These are phyloP conservation scores for Drosophila limbata DNA, from an alignment of 2,888 invertebrate species.

Conservation along the genomic window DNA sequence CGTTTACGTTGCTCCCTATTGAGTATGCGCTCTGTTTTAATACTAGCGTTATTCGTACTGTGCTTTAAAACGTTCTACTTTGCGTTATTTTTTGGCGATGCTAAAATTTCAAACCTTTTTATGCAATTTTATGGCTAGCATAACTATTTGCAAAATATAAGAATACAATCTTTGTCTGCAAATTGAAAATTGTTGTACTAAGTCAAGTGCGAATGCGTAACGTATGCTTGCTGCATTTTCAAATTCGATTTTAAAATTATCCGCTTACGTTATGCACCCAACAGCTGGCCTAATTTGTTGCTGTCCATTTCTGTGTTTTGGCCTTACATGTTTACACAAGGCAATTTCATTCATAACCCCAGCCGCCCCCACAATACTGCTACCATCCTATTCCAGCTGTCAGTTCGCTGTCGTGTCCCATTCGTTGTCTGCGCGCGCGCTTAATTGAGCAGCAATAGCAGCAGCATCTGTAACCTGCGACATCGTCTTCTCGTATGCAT, in stretches of 20 bases:
- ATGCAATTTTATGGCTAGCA: background rate
- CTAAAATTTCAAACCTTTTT: background rate
- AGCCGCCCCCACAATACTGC: background rate
- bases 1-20: constrained; percentile 14
- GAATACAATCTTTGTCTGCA: background rate
- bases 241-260: background rate
- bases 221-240: background rate
- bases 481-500: constrained; percentile 26
- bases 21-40: background rate
- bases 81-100: background rate
- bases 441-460: constrained; percentile 28
- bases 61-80: background rate
- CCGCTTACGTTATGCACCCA: background rate
- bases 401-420: constrained; percentile 7
- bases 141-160: background rate
- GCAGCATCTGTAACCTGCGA: constrained; percentile 22
- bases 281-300: constrained; percentile 43
- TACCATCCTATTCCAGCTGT: constrained; percentile 29
- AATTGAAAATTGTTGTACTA: background rate
- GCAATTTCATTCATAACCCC: constrained; percentile 29
- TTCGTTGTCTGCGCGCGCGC: constrained; percentile 54
- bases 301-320: constrained; percentile 34
- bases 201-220: background rate
- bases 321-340: constrained; percentile 40
- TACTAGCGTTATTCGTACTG: background rate